phyloP scores from a whole-genome alignment of 1,140 invertebrate species.

The Cyrtorhinus lividipennis region DNA sequence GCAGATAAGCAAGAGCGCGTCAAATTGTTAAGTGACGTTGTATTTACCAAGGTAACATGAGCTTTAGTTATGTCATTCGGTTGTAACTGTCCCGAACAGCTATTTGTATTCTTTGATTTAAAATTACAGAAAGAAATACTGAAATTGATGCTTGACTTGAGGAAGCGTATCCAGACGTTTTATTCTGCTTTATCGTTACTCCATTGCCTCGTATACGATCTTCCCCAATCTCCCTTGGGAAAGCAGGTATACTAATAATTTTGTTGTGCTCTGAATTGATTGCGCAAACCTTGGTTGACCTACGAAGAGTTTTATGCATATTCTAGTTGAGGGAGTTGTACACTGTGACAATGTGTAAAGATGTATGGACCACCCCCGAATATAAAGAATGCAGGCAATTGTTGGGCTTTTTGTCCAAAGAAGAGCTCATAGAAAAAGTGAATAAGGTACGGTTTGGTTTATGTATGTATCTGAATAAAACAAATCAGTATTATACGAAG shows the following conservation, averaged over 20 bases:
- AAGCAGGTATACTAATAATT: conserved; percentile 44
- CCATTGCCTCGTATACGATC: conserved; percentile 38
- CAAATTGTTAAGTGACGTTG: too few species aligned
- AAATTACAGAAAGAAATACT: conserved; percentile 24
- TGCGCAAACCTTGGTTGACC: too few species aligned
- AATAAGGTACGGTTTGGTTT: too few species aligned
- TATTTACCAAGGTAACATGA: too few species aligned
- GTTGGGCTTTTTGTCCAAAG: conserved; percentile 49
- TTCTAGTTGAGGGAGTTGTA: conserved; percentile 51
- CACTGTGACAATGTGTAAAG: conserved; percentile 38
- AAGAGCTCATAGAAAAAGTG: conserved; percentile 38
- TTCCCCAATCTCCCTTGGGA: conserved; percentile 50
- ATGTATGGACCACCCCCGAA: conserved; percentile 37
- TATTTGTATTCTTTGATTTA: too few species aligned
- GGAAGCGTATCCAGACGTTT: conserved; percentile 45
- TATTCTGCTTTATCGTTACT: conserved; percentile 47
- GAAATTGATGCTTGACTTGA: conserved; percentile 38
- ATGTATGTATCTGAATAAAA: too few species aligned
- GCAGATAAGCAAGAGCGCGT: too few species aligned
- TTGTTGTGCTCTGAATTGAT: too few species aligned
- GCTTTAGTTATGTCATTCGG: too few species aligned
- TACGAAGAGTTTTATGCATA: not conserved
- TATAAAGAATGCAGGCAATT: conserved; percentile 53
- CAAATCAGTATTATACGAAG: not conserved
- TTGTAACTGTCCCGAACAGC: too few species aligned